Evolutionary conservation across 2,113 vertebrate genomes (phyloP).

Genomic region (Pogonocichla stellata): DNA sequence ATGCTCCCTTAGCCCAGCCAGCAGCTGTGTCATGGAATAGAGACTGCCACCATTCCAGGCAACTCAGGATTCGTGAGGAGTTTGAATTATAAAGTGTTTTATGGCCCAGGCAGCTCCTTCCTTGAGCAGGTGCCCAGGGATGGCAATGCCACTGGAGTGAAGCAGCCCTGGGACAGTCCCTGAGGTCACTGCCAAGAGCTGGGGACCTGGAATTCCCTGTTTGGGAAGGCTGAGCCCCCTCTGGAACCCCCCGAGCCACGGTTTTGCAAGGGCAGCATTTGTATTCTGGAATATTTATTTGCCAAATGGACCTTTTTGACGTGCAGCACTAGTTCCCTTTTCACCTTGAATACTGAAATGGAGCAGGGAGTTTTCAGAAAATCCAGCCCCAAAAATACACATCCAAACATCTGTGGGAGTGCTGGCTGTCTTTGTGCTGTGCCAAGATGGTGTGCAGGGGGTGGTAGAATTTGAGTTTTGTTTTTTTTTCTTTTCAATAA

Average conservation of each 20-base stretch:
- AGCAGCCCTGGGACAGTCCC: neutral
- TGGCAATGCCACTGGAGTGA: rapidly evolving
- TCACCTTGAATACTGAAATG: rapidly evolving
- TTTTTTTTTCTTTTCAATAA: neutral
- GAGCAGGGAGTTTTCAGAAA: neutral
- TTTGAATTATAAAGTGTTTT: neutral
- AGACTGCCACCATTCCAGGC: neutral
- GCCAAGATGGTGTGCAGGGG: rapidly evolving
- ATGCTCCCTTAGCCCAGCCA: neutral
- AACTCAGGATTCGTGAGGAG: neutral
- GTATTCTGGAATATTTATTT: rapidly evolving
- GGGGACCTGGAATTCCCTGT: neutral
- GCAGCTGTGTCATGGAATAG: neutral
- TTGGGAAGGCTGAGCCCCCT: neutral
- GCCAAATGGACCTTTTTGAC: rapidly evolving
- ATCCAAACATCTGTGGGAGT: neutral
- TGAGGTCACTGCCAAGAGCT: neutral
- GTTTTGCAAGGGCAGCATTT: rapidly evolving
- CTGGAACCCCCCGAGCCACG: rapidly evolving
- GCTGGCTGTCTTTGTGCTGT: rapidly evolving
- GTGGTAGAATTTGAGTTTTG: rapidly evolving
- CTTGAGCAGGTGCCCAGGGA: neutral
- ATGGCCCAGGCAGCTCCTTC: neutral
- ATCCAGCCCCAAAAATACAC: rapidly evolving
- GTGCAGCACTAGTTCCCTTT: rapidly evolving